Conservation (phyloP, 2,113 vertebrate genomes). For the Channa maculata region DNA sequence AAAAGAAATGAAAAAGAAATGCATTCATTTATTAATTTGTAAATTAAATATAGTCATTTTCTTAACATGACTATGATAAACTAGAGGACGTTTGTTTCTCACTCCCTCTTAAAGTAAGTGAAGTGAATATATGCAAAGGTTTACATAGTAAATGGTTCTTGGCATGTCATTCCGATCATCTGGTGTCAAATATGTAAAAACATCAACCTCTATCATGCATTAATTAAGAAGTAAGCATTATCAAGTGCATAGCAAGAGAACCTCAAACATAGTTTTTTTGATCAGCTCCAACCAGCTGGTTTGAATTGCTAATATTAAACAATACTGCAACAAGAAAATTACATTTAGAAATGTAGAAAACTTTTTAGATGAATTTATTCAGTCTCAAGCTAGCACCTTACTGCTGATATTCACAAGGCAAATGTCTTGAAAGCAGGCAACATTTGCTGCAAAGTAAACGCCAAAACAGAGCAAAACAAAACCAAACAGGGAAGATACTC, state of each 20-base stretch:
- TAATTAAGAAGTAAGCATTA: slow-evolving; percentile 5
- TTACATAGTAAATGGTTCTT: too few species aligned
- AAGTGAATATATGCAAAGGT: too few species aligned
- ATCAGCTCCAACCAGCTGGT: slow-evolving; percentile 8
- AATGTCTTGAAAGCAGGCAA: slow-evolving; percentile 6
- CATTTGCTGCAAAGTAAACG: slow-evolving; percentile 44
- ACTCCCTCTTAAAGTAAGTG: too few species aligned
- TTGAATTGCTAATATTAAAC: slow-evolving; percentile 17
- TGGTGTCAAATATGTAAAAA: slow-evolving; percentile 2
- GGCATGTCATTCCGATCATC: not conserved
- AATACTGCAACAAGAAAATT: slow-evolving; percentile 8
- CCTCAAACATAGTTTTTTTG: slow-evolving; percentile 1
- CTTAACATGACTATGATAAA: slow-evolving; percentile 48
- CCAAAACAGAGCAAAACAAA: slow-evolving; percentile 43
- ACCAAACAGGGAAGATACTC: slow-evolving; percentile 66
- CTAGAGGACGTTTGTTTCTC: slow-evolving; percentile 52
- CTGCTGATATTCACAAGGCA: slow-evolving; percentile 6
- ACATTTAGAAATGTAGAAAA: slow-evolving; percentile 1
- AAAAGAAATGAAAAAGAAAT: slow-evolving; percentile 4
- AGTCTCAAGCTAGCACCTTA: not conserved
- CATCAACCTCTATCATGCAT: not conserved
- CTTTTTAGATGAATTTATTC: not conserved
- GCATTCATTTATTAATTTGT: too few species aligned
- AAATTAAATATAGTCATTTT: too few species aligned
- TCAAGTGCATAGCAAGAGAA: slow-evolving; percentile 1